Evolutionary conservation across 2,113 vertebrate species (phyloP), one percentile per base, ranked within the genome.

Genomic region (Anhinga anhinga): DNA sequence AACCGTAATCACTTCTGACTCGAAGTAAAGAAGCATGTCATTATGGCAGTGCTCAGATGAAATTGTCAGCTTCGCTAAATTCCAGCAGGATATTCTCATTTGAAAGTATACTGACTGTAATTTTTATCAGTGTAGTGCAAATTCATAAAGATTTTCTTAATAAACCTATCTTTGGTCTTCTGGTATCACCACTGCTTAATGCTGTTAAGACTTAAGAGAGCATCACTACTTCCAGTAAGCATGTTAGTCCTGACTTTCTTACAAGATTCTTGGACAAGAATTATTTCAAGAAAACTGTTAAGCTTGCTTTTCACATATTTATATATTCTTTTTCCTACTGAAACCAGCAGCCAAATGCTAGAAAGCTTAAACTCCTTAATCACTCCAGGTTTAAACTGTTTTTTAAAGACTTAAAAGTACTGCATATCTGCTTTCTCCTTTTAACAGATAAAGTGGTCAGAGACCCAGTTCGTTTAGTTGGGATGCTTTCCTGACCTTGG

Each of bases 41-140:
- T 93, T 86, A 83, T 78, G 52, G 83, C 72, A 88, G 38, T 29
- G 55, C 50, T 96, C 30, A 65, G 65, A 93, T 84, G 92, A 93
- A 90, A 86, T 82, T 93, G 88, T 92, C 82, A 82, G 90, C 90
- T 92, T 94, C 84, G 45, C 58, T 92, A 77, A 76, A 91, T 91
- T 96, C 80, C 91, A 82, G 82, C 40, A 89, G 91, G 65, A 69
- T 83, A 52, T 95, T 91, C 94, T 85, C 18, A 66, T 81, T 74
- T 95, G 65, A 47, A 86, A 74, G 40, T 63, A 15, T 36, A 17
- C 61, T 85, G 90, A 88, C 88, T 92, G 18, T 86, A 95, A 92
- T 97, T 93, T 92, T 91, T 94, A 97, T 95, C 83, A 91, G 66
- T 5, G 3, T 49, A 86, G 65, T 78, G 59, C 86, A 92, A 93